phyloP scores from a whole-genome alignment of 2,888 invertebrate species.

The Creontiades dilutus region DNA sequence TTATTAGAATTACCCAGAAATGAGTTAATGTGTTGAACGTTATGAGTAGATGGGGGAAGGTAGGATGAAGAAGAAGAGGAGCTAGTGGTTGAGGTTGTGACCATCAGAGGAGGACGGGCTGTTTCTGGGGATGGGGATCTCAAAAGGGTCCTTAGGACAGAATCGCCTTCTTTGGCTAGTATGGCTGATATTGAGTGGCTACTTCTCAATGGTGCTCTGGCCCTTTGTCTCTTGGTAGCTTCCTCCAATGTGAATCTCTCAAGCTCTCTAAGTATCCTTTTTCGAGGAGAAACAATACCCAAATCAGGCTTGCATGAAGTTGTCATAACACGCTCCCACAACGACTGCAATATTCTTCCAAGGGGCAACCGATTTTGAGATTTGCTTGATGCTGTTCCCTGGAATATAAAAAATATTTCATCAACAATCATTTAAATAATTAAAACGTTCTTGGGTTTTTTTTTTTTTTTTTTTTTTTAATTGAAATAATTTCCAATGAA shows the following conservation, averaged over 20 bases:
- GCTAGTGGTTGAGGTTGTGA: constrained; percentile 72
- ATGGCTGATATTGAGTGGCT: constrained; percentile 93
- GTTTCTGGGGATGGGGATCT: constrained; percentile 79
- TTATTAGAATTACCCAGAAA: constrained; percentile 69
- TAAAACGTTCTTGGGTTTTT: no score
- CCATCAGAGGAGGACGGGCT: constrained; percentile 77
- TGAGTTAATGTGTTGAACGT: constrained; percentile 57
- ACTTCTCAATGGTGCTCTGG: constrained; percentile 79
- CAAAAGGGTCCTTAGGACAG: constrained; percentile 78
- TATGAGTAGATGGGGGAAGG: constrained; percentile 76
- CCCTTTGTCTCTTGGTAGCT: constrained; percentile 80
- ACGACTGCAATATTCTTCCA: constrained; percentile 75
- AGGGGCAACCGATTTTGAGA: constrained; percentile 68
- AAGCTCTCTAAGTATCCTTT: constrained; percentile 89
- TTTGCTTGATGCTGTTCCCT: constrained; percentile 62
- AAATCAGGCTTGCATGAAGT: constrained; percentile 78
- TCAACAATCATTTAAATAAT: not conserved
- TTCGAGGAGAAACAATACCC: constrained; percentile 88
- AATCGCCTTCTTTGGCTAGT: constrained; percentile 82
- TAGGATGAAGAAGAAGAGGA: constrained; percentile 75
- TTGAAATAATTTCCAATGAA: no score
- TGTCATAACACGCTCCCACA: constrained; percentile 76
- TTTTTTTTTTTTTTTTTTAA: not conserved
- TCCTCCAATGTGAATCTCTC: constrained; percentile 88
- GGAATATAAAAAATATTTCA: constrained; percentile 13